Percentiles rank a stretch among this genome's conserved stretches.
phyloP scores from a whole-genome alignment of 2,113 vertebrate genomes.

The Hiodon alosoides region DNA sequence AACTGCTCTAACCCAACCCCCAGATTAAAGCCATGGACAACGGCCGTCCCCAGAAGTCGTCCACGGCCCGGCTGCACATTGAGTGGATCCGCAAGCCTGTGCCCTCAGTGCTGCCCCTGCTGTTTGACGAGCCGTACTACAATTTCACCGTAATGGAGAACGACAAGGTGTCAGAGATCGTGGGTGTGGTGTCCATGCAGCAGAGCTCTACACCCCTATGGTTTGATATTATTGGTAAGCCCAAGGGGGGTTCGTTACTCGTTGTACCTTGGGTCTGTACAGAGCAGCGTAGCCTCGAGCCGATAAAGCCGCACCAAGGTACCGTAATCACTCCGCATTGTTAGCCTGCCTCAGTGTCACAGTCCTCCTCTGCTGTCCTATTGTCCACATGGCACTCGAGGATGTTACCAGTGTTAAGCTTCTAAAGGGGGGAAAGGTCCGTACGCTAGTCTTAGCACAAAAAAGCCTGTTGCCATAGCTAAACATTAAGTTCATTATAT shows the following conservation, averaged over 20 bases:
- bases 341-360: conserved; percentile 28
- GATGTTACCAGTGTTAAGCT: conserved; percentile 20
- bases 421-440: conserved; percentile 29
- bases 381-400: conserved; percentile 39
- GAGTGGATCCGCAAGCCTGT: conserved; percentile 86
- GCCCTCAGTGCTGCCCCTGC: conserved; percentile 57
- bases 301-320: conserved; percentile 11
- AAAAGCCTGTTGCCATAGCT: neutral
- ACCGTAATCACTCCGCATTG: conserved; percentile 41
- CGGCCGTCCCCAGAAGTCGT: conserved; percentile 88
- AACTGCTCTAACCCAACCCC: conserved; percentile 21
- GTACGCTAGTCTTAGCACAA: neutral
- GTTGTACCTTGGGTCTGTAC: no score
- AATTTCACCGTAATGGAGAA: conserved; percentile 96
- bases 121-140: conserved; percentile 86
- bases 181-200: conserved; percentile 87
- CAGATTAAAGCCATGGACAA: conserved; percentile 96
- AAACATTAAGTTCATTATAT: no score
- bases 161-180: conserved; percentile 86
- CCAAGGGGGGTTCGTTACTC: neutral
- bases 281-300: no score
- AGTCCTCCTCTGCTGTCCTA: conserved; percentile 34
- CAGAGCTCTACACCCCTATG: conserved; percentile 77
- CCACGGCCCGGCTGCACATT: conserved; percentile 87
- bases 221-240: conserved; percentile 94